Base-by-base conservation (phyloP, 2,797 vertebrate genomes). In the Limosa lapponica region DNA sequence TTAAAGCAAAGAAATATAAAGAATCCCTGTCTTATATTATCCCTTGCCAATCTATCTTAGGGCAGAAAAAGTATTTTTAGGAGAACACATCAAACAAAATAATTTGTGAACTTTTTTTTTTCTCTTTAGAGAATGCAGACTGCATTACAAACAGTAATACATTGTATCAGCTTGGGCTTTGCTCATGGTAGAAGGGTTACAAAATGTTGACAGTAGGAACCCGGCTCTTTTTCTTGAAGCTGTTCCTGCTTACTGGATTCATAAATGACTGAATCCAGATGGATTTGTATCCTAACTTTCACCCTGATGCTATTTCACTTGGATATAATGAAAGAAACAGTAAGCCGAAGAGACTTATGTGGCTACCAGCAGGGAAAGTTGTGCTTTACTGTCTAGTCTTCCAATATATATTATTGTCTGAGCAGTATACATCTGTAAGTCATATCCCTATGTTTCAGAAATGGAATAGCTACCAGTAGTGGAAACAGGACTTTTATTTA, bases 1-100 rank as follows among this genome's bases (percentile, higher is more conserved):
- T 79, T 82, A 82, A 95, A 82, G 14, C 19, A 80, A 77, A 92
- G n/a, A 87, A 94, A 73, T 73, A 75, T 4, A 67, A 96, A 72
- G 15, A 82, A 6, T 46, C 14, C 8, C 67, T 80, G 67, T 77
- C 78, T 62, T 73, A n/a, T 64, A 13, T 54, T 73, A 80, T 87
- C 44, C 34, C 30, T 85, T 84, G 32, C 55, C 59, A 82, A 79
- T 84, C 36, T 87, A 28, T 73, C 83, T 92, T 37, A 69, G 12
- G n/a, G 34, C 13, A 91, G 23, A 80, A 95, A 87, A 93, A 49
- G 3, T 62, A 62, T 88, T 87, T 95, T 83, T 67, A 61, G 82
- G 72, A 44, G 19, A 95, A 83, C 4, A 61, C 22, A 83, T 70
- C 27, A 55, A 89, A 89, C 3, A 72, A 87, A 77, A 61, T 62